Evolutionary conservation across 2,888 invertebrate genomes (phyloP), one percentile per base, ranked within the genome.

Genomic region (Cheilosia vulpina): DNA sequence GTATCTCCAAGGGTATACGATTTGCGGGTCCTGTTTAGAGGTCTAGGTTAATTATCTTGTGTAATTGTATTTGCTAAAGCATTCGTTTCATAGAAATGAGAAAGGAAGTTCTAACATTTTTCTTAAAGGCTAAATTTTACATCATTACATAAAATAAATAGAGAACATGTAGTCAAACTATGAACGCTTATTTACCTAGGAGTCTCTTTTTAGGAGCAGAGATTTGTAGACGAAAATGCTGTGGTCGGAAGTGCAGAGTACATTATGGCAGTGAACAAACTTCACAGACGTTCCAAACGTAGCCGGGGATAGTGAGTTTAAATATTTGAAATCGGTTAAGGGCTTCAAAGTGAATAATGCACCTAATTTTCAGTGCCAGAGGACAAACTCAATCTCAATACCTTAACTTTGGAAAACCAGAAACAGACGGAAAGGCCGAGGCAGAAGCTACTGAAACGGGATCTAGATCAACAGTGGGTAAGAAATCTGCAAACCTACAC

Each of bases 351-450:
- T n/a, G n/a, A 34, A 34, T n/a, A 9, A 15, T 7, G 38, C 15
- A 45, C 21, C 21, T n/a, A 2, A 6, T 7, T 24, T 13, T 45
- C 27, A 92, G 92, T 88, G 89, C 89, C 45, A 89, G 96, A 63
- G 96, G 96, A 2, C 97, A 97, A 91, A 96, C 97, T 0, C 97
- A 97, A 90, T 96, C 96, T 2, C 97, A 97, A 90, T 97, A 96
- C 91, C 92, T 97, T 88, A 95, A 95, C 89, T 94, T 94, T 88
- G 95, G 95, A 69, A 93, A 94, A 78, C 94, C 94, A 47, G 92
- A 93, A 80, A 90, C 93, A 85, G 94, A 94, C 52, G 97, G 97
- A 19, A 96, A 95, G 90, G 97, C 97, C 0, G 96, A 97, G 90
- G 97, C 97, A 0, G 96, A 96, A 90, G 96, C 96, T 4, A 95